Base-by-base conservation (phyloP, 2,113 vertebrate genomes). In the Phaetusa simplex region DNA sequence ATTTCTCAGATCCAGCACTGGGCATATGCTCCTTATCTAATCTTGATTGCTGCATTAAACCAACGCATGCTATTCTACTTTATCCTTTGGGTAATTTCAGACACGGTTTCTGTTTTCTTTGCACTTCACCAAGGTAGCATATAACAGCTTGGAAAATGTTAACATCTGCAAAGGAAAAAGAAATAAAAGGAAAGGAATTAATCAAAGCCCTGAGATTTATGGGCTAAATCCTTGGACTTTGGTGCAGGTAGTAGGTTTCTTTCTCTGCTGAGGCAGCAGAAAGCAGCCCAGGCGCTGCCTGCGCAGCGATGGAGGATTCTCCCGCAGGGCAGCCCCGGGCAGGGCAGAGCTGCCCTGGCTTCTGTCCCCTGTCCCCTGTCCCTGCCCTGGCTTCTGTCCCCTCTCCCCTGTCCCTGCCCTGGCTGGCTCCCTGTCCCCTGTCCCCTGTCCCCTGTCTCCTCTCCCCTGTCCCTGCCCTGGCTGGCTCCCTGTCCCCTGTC, bases 181-280 rank as follows among this genome's bases (percentile, higher is more conserved):
- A 77, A 92, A 64, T 13, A 85, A 82, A 90, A 81, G 79, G 71
- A 91, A 92, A 79, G 82, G 90, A 94, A 95, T 95, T 90, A 94
- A 94, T 93, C 95, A 90, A 90, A 96, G 43, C 84, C 86, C 87
- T 91, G 70, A 96, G 95, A 93, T 95, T 96, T 97, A 93, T 86
- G 82, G 50, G 66, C 89, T 95, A 94, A 97, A 91, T 88, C 89
- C 84, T 91, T 73, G 86, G 91, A 89, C 55, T 96, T 82, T 52
- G 70, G 74, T 88, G 58, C 66, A 78, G 74, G 78, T 21, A 95
- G 61, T 49, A 47, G 36, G 49, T 73, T 96, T 85, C 53, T 76
- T 77, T 82, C 82, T 91, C 73, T 85, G 53, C 89, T 96, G 73
- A 93, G 73, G 66, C 86, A 82, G 91, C 93, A 90, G 74, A 86